A percentile compares a stretch with the other conserved stretches of the same genome.
These are phyloP conservation scores for Phasianus colchicus DNA, from an alignment of 2,113 vertebrate species.

Conservation along the genomic window DNA sequence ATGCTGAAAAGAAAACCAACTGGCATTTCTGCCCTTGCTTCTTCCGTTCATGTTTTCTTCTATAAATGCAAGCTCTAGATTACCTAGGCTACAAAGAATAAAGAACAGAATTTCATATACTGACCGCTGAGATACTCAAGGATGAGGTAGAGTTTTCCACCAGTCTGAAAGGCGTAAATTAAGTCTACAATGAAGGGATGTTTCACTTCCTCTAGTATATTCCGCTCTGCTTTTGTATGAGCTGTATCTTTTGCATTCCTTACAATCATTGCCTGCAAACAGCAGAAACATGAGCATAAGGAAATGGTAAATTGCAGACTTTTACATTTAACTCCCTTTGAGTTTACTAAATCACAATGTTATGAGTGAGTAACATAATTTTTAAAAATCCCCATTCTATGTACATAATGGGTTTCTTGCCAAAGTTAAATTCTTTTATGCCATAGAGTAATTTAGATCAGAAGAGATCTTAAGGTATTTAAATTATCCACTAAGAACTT, in stretches of 20 bases:
- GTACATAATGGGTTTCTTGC: neutral
- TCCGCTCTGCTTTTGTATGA: slow-evolving; percentile 96
- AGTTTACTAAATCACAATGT: neutral
- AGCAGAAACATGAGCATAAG: slow-evolving; percentile 57
- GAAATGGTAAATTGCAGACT: neutral
- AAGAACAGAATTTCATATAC: slow-evolving; percentile 57
- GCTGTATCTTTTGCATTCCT: slow-evolving; percentile 99
- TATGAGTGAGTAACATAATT: neutral
- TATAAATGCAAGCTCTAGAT: neutral
- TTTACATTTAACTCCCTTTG: neutral
- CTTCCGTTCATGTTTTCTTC: neutral
- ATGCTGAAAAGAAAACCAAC: neutral
- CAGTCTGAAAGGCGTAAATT: slow-evolving; percentile 99
- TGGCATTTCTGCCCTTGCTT: neutral
- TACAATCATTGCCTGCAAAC: slow-evolving; percentile 94
- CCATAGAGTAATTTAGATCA: neutral
- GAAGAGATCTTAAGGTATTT: neutral
- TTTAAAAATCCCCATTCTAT: neutral
- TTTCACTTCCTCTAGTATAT: slow-evolving; percentile 97
- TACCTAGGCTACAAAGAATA: neutral
- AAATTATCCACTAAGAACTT: neutral
- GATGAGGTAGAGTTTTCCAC: slow-evolving; percentile 99
- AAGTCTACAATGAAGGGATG: slow-evolving; percentile 98
- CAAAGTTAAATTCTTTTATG: neutral
- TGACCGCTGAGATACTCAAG: slow-evolving; percentile 98